These are phyloP conservation scores for Tetramorium bicarinatum DNA, from an alignment of 2,888 invertebrate species.

Conservation along the genomic window DNA sequence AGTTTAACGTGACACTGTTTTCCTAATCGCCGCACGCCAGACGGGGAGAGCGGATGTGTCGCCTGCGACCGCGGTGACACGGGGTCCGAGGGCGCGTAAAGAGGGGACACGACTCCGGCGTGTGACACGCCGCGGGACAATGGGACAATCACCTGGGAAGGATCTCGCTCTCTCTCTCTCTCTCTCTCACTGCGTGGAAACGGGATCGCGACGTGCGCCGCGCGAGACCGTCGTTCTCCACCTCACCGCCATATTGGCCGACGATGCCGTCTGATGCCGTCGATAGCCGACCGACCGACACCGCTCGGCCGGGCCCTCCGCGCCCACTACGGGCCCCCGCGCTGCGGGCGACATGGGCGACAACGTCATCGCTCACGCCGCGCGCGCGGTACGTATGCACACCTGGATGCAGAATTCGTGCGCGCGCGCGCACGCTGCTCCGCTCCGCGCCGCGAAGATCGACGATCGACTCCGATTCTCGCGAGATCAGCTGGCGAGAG, in stretches of 20 bases:
- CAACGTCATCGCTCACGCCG: no score
- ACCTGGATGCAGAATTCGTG: no score
- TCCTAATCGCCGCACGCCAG: neutral
- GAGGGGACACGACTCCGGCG: neutral
- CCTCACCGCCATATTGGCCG: conserved; percentile 75
- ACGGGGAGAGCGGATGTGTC: neutral
- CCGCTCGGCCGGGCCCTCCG: neutral
- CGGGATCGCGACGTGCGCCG: conserved; percentile 61
- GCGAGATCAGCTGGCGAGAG: conserved; percentile 33
- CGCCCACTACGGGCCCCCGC: no score
- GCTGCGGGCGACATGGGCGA: no score
- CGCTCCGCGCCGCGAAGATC: neutral
- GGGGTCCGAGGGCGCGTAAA: neutral
- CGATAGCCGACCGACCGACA: conserved; percentile 65
- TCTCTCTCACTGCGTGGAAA: conserved; percentile 53
- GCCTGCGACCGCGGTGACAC: neutral
- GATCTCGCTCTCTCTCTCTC: neutral
- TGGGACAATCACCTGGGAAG: conserved; percentile 48
- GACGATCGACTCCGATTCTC: neutral
- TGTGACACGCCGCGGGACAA: conserved; percentile 1
- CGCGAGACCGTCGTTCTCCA: conserved; percentile 66
- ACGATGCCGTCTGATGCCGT: conserved; percentile 72
- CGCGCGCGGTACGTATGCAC: no score
- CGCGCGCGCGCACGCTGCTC: no score
- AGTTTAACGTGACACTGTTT: neutral